phyloP scores from a whole-genome alignment of 2,113 vertebrate species.

The Rhinogobius similis region DNA sequence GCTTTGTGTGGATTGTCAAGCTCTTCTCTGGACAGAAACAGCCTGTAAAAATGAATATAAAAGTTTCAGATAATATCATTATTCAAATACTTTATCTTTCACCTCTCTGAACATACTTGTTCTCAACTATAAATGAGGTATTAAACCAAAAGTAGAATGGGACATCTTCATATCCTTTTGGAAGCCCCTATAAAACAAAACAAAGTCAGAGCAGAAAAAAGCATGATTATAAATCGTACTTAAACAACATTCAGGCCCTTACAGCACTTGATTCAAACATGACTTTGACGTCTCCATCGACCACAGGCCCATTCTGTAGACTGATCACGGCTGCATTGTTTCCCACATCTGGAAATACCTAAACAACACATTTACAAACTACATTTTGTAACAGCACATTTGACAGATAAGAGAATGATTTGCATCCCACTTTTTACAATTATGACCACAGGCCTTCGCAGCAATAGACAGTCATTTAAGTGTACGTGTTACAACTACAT shows the following conservation, averaged over 20 bases:
- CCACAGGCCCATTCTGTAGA: conserved; percentile 79
- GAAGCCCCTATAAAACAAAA: conserved; percentile 77
- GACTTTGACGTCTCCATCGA: conserved; percentile 90
- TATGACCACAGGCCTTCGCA: neutral
- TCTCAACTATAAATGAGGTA: conserved; percentile 87
- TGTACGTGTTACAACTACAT: neutral
- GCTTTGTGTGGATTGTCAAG: conserved; percentile 93
- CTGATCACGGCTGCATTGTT: conserved; percentile 82
- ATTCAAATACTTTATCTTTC: neutral
- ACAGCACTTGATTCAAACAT: conserved; percentile 88
- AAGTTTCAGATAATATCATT: neutral
- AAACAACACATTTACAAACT: neutral
- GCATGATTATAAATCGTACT: neutral
- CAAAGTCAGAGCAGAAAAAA: neutral
- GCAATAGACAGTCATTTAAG: neutral
- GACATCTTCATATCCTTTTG: conserved; percentile 90
- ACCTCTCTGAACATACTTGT: conserved; percentile 78
- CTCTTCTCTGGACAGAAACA: conserved; percentile 87
- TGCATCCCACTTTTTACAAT: neutral
- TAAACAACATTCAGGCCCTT: conserved; percentile 65
- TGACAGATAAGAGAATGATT: neutral
- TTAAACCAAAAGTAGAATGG: conserved; percentile 97
- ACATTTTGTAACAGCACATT: neutral
- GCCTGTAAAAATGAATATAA: conserved; percentile 69
- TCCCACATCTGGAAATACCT: conserved; percentile 88